Evolutionary conservation across 2,888 invertebrate species (phyloP), one percentile per base, ranked within the genome.

Genomic region (Drosophila demipolita): DNA sequence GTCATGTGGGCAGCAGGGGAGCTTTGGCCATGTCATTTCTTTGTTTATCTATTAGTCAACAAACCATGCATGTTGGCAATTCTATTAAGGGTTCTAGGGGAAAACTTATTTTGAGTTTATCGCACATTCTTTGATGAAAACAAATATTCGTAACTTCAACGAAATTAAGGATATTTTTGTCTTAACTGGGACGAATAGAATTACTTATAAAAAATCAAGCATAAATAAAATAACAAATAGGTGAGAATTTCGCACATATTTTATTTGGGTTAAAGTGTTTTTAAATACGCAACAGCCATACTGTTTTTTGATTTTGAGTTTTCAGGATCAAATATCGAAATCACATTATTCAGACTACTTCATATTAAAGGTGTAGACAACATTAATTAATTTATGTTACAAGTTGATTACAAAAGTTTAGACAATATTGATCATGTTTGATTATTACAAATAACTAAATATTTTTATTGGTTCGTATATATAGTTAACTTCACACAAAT

Each of bases 41-140:
- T 57, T 64, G 68, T 61, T 61, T 58, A 60, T 53, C 42, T 58
- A 61, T 65, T 23, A 20, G 23, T 9, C 40, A n/a, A n/a, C n/a
- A n/a, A n/a, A n/a, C n/a, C n/a, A n/a, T 29, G 33, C 9, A 54
- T 29, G 57, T 36, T 48, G 57, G 50, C 57, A 50, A 64, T 64
- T 50, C 59, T 50, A 32, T 45, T 55, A 35, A 49, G 20, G n/a
- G 57, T 57, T 58, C 52, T 32, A 32, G 5, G 15, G 53, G 69
- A 53, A 61, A n/a, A 40, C 17, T 45, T n/a, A 7, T 35, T 32
- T 38, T 38, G 23, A 12, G 11, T 32, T 55, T 55, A 55, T 62
- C n/a, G 35, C 35, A 32, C 11, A 61, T 38, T 23, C 53, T 32
- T 38, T 11, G 42, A 62, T 36, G 35, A 11, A 15, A 15, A 3